Conservation (phyloP, 2,888 invertebrate species). For the Sturmia bella region DNA sequence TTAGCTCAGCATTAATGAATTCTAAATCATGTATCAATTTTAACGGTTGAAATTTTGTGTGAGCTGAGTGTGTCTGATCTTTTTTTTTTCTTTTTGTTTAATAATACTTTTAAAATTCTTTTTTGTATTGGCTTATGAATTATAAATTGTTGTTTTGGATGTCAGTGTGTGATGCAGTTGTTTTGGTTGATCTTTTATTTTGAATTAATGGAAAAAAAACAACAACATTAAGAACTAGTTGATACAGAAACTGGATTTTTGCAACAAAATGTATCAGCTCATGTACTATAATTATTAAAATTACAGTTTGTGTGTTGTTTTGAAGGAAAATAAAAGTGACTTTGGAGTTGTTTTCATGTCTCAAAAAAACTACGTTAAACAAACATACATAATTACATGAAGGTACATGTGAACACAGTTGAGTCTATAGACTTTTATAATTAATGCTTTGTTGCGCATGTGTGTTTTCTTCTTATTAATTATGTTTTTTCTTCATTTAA, state of each 20-base stretch:
- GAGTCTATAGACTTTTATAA: neutral
- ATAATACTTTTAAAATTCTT: conserved; percentile 22
- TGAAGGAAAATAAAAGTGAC: conserved; percentile 48
- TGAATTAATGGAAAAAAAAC: neutral
- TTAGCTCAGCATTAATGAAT: conserved; percentile 33
- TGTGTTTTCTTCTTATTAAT: conserved; percentile 7
- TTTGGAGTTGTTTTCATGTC: conserved; percentile 28
- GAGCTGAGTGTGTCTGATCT: neutral
- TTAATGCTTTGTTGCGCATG: conserved; percentile 5
- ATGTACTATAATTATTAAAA: conserved; percentile 43
- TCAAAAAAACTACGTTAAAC: neutral
- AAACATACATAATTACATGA: neutral
- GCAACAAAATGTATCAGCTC: neutral
- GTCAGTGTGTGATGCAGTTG: neutral
- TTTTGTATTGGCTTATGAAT: conserved; percentile 29
- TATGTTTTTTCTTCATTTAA: conserved; percentile 13
- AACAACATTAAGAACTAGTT: conserved; percentile 29
- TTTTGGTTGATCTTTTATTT: conserved; percentile 18
- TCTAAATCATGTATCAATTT: conserved; percentile 43
- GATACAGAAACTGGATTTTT: conserved; percentile 46
- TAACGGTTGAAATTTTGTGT: conserved; percentile 27
- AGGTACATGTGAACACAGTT: neutral
- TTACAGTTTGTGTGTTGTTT: conserved; percentile 38
- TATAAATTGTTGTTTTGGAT: conserved; percentile 15
- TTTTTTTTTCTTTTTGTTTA: conserved; percentile 30